Percentiles rank a stretch among this genome's conserved stretches.
Conservation (phyloP, 1,140 invertebrate species). For the Heliothis virescens region DNA sequence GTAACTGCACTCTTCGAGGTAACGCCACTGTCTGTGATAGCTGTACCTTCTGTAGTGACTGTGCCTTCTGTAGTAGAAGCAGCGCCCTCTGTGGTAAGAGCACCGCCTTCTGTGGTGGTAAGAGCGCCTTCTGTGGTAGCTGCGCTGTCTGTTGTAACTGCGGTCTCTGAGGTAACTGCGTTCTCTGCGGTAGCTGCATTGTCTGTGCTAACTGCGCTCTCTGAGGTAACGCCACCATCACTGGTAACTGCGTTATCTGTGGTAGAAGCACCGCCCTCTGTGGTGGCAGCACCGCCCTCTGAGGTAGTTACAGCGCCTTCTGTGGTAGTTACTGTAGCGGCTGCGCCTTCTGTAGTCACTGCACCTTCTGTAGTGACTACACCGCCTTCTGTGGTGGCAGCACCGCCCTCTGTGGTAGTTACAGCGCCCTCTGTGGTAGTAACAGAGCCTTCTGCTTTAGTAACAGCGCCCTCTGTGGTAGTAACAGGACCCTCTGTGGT, state of each 20-base stretch:
- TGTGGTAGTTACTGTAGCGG: neutral
- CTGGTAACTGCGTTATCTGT: neutral
- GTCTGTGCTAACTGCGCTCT: no score
- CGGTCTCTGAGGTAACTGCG: no score
- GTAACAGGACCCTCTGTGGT: no score
- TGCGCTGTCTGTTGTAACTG: neutral
- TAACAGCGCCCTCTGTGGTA: no score
- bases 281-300: neutral
- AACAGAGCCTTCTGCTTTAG: no score
- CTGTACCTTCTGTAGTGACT: no score
- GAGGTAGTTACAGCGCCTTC: neutral
- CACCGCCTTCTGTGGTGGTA: neutral
- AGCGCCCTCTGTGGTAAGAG: neutral
- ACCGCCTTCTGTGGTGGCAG: no score
- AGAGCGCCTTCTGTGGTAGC: neutral
- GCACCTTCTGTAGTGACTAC: neutral
- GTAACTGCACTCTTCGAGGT: no score
- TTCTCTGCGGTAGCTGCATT: no score
- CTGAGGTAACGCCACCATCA: no score
- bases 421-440: no score
- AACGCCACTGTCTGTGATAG: neutral
- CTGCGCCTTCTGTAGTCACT: neutral
- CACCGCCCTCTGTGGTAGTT: no score
- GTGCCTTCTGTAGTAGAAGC: neutral
- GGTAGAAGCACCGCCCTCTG: neutral